A percentile compares a stretch with the other conserved stretches of the same genome.
phyloP scores from a whole-genome alignment of 2,113 vertebrate species.

The Athene cunicularia region DNA sequence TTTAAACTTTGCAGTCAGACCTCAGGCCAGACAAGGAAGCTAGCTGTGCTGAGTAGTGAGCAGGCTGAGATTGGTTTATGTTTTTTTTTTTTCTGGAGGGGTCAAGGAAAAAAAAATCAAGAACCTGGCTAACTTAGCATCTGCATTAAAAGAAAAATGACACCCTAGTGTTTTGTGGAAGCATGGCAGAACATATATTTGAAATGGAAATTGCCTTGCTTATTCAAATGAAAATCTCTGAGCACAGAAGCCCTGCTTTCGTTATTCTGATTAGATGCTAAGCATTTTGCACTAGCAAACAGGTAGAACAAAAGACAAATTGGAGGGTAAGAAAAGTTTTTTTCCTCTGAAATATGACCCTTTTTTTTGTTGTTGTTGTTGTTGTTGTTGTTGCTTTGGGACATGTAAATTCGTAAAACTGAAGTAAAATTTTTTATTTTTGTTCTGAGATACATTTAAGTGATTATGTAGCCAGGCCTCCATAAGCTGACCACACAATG shows the following conservation, averaged over 20 bases:
- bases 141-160: background rate
- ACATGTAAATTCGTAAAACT: background rate
- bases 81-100: background rate
- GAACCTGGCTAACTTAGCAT: background rate
- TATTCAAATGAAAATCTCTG: conserved; percentile 28
- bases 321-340: background rate
- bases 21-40: background rate
- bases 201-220: conserved; percentile 22
- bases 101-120: background rate
- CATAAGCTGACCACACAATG: background rate
- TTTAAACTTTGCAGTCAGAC: background rate
- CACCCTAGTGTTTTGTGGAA: background rate
- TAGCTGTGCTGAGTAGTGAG: background rate
- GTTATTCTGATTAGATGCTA: conserved; percentile 16
- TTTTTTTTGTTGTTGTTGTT: background rate
- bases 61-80: background rate
- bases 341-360: background rate
- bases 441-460: background rate
- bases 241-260: background rate
- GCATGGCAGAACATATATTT: conserved; percentile 16
- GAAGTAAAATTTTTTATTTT: background rate
- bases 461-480: background rate
- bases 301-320: background rate
- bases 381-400: background rate
- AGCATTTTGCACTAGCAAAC: background rate